These are phyloP conservation scores for Carettochelys insculpta DNA, from an alignment of 2,113 vertebrate species.

Conservation along the genomic window DNA sequence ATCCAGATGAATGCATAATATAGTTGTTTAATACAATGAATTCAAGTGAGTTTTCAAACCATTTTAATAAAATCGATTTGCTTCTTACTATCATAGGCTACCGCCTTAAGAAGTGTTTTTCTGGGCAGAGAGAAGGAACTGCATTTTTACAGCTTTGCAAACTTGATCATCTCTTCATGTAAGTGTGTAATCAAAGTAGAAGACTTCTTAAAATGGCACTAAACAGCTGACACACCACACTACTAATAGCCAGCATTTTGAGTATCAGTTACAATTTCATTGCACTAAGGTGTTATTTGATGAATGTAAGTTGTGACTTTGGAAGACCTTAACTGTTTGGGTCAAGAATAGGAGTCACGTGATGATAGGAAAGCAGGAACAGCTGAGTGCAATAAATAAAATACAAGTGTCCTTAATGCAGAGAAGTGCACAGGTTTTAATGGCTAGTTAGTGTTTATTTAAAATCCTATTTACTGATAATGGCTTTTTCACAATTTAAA, in stretches of 20 bases:
- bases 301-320: not conserved
- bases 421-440: not conserved
- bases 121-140: not conserved
- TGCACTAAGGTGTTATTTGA: not conserved
- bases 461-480: not conserved
- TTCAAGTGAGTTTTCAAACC: not conserved
- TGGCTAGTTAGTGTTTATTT: too few relatives aligned
- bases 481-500: not conserved
- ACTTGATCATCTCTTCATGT: rapidly evolving
- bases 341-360: not conserved
- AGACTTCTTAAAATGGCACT: not conserved
- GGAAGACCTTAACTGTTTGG: not conserved
- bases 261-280: not conserved
- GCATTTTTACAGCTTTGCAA: not conserved
- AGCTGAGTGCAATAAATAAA: constrained; percentile 22
- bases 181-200: not conserved
- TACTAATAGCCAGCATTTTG: not conserved
- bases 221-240: not conserved
- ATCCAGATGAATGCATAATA: not conserved
- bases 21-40: not conserved
- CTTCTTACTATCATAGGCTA: not conserved
- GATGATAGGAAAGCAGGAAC: not conserved
- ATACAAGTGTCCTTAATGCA: rapidly evolving
- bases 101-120: not conserved
- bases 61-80: not conserved